These are phyloP conservation scores for Platycercus adscitus DNA, from an alignment of 2,113 vertebrate species.

Conservation along the genomic window DNA sequence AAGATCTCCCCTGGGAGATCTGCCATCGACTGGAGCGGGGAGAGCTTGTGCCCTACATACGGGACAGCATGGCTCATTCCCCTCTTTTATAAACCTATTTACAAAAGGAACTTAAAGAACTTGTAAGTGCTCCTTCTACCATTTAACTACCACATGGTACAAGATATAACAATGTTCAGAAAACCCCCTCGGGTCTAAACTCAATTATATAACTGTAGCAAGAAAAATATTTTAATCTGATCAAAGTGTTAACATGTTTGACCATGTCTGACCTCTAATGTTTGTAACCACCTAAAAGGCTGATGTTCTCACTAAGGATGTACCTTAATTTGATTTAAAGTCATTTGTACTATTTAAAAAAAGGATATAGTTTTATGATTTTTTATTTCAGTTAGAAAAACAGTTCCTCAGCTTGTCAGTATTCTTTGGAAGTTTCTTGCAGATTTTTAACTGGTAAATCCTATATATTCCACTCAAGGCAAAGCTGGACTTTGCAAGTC, in stretches of 20 bases:
- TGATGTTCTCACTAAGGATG: slow-evolving; percentile 54
- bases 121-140: slow-evolving; percentile 31
- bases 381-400: slow-evolving; percentile 49
- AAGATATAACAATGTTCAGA: slow-evolving; percentile 73
- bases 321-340: slow-evolving; percentile 69
- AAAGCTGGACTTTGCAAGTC: neutral
- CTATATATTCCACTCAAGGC: neutral
- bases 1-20: neutral
- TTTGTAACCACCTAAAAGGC: slow-evolving; percentile 72
- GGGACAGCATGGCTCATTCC: neutral
- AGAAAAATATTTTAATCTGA: slow-evolving; percentile 74
- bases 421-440: slow-evolving; percentile 21
- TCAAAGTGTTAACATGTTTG: slow-evolving; percentile 76
- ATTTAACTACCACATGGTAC: slow-evolving; percentile 54
- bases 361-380: slow-evolving; percentile 67
- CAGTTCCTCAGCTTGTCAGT: neutral
- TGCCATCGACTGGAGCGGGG: neutral
- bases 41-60: neutral
- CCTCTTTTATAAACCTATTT: slow-evolving; percentile 2
- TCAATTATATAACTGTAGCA: slow-evolving; percentile 72
- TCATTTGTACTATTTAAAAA: slow-evolving; percentile 74
- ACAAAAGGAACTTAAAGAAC: slow-evolving; percentile 48
- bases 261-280: slow-evolving; percentile 72
- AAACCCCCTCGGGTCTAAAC: slow-evolving; percentile 70
- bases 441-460: neutral